A percentile compares a stretch with the other conserved stretches of the same genome.
phyloP scores from a whole-genome alignment of 1,140 invertebrate species.

The Atta texana region DNA sequence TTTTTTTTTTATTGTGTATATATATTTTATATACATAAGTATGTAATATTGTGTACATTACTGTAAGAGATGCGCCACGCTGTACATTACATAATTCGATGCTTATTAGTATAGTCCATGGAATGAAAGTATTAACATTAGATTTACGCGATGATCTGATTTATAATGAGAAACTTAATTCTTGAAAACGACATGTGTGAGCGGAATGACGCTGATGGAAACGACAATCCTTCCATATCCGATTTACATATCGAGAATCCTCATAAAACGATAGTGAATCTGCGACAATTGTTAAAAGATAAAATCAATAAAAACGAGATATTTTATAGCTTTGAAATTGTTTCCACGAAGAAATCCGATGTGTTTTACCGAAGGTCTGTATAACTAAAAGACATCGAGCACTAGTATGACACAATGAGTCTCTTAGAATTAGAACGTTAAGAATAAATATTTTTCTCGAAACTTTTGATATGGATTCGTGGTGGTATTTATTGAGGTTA shows the following conservation, averaged over 20 bases:
- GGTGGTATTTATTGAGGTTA: background rate
- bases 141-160: background rate
- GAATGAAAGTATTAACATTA: background rate
- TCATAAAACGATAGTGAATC: background rate
- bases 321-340: constrained; percentile 78
- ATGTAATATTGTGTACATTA: background rate
- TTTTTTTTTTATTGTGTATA: background rate
- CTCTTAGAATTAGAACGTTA: background rate
- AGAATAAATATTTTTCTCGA: background rate
- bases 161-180: constrained; percentile 27
- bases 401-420: background rate
- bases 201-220: background rate
- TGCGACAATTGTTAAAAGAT: constrained; percentile 65
- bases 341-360: constrained; percentile 46
- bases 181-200: background rate
- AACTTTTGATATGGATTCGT: background rate
- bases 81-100: constrained; percentile 53
- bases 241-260: background rate
- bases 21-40: no score
- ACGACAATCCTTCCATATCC: background rate
- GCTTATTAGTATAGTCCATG: background rate
- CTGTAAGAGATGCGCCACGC: background rate
- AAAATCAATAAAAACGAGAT: constrained; percentile 63
- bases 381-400: background rate
- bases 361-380: constrained; percentile 71